A percentile compares a stretch with the other conserved stretches of the same genome.
phyloP scores from a whole-genome alignment of 2,113 vertebrate species.

The Haliaeetus leucogaster region DNA sequence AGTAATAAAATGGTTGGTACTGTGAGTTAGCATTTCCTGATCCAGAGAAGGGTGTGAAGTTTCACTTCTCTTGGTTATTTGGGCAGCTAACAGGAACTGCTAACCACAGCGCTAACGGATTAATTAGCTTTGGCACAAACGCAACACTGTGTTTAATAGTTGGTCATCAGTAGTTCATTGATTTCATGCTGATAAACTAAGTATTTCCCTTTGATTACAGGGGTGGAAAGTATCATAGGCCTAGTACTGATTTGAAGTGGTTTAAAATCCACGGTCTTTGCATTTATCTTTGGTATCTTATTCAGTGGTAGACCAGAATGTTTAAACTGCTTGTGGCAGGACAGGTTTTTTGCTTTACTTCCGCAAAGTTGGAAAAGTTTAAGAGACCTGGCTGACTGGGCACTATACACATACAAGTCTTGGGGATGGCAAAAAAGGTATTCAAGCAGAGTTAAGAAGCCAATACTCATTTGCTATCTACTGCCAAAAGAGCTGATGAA shows the following conservation, averaged over 20 bases:
- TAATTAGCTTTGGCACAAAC: conserved; percentile 22
- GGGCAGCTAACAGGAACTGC: conserved; percentile 12
- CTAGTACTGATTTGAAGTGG: background rate
- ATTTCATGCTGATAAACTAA: background rate
- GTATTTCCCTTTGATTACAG: background rate
- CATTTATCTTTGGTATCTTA: background rate
- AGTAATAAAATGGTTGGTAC: background rate
- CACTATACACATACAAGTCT: background rate
- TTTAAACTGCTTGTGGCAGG: background rate
- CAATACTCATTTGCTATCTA: background rate
- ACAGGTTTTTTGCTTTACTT: background rate
- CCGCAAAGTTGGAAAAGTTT: background rate
- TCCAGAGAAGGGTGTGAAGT: background rate
- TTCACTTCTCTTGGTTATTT: conserved; percentile 51
- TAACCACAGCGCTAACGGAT: conserved; percentile 1
- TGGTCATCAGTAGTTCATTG: background rate
- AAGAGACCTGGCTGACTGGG: background rate
- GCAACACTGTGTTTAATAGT: background rate
- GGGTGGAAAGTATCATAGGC: background rate
- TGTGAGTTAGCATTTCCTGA: background rate
- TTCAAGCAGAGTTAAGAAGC: background rate
- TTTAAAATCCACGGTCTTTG: background rate
- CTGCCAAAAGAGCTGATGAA: background rate
- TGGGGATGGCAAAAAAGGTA: background rate
- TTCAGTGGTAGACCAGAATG: background rate